Conservation (phyloP, 1,140 invertebrate genomes). For the Pseudobourletiella spinata region DNA sequence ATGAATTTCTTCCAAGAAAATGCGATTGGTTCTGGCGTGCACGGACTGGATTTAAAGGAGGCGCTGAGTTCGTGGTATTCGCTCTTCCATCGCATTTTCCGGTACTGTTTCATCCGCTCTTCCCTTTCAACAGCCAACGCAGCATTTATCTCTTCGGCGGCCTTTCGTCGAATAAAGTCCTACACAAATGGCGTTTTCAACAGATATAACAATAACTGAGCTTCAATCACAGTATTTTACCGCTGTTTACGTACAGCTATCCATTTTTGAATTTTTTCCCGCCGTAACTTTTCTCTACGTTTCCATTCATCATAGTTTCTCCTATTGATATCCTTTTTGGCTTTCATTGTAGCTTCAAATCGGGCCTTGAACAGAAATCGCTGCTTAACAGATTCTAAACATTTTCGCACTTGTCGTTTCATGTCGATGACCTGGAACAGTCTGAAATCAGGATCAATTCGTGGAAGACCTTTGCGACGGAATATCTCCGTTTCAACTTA, state of each 20-base stretch:
- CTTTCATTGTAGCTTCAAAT: slow-evolving; percentile 15
- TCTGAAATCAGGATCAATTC: not conserved
- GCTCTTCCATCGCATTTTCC: not conserved
- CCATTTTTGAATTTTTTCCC: slow-evolving; percentile 13
- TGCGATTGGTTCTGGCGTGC: not conserved
- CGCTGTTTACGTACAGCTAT: slow-evolving; percentile 11
- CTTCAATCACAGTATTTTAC: too few species aligned
- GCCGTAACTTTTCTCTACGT: slow-evolving; percentile 9
- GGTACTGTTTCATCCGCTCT: not conserved
- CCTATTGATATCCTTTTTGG: slow-evolving; percentile 10
- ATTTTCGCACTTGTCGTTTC: slow-evolving; percentile 9
- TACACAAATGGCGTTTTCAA: too few species aligned
- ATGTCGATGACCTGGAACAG: slow-evolving; percentile 20
- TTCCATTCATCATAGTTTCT: slow-evolving; percentile 20
- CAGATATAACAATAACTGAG: too few species aligned
- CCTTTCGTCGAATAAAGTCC: slow-evolving; percentile 1
- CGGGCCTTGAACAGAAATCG: slow-evolving; percentile 13
- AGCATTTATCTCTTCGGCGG: not conserved
- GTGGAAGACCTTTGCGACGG: not conserved
- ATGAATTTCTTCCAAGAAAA: slow-evolving; percentile 19
- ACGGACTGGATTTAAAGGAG: slow-evolving; percentile 3
- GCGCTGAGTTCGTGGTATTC: slow-evolving; percentile 2
- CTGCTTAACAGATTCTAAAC: slow-evolving; percentile 17
- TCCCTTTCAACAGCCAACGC: not conserved
- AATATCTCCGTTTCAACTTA: slow-evolving; percentile 1